Base-by-base conservation (phyloP, 2,113 vertebrate genomes). In the Arothron firmamentum region DNA sequence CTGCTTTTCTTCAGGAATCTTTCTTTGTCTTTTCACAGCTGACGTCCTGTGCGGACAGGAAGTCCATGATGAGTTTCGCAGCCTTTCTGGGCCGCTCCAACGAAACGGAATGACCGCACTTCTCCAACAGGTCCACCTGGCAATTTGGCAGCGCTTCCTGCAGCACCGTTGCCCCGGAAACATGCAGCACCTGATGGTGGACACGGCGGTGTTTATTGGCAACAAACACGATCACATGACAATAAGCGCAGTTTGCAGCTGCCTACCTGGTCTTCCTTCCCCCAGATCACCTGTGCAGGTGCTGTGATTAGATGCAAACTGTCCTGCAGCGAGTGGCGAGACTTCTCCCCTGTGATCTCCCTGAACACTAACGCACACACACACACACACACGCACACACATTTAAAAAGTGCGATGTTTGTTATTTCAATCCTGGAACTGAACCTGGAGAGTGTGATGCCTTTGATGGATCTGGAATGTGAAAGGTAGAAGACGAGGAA, bases 241-340 rank as follows among this genome's bases (percentile, higher is more conserved):
- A 9, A 38, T 38, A 38, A 9, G 15, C 2, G 5, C 48, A 11
- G 16, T 20, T 10, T n/a, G 7, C 17, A 17, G 45, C 45, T 2
- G 14, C 45, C 45, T 89, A 99, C 96, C 95, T 95, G 91, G 81
- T 99, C 96, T 53, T 97, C 92, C 48, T 91, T 94, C 18, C 96
- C 96, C 97, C 96, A 99, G 80, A 99, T 92, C 74, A 99, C 91
- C 78, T 94, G 95, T 0, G 94, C 89, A 0, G 95, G 93, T 0
- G 66, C 86, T 52, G 88, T 93, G 86, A 99, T 97, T 87, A 93
- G 92, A 71, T 84, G 89, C 90, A 98, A 85, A 77, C 92, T 91
- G 65, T 95, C 87, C 2, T 98, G 92, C 38, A 99, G 88, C 0
- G 83, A 88, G 56, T 92, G 81, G 52, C 91, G 90, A 14, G 93